Evolutionary conservation across 2,888 invertebrate genomes (phyloP), one percentile per base, ranked within the genome.

Genomic region (Trilocha varians): DNA sequence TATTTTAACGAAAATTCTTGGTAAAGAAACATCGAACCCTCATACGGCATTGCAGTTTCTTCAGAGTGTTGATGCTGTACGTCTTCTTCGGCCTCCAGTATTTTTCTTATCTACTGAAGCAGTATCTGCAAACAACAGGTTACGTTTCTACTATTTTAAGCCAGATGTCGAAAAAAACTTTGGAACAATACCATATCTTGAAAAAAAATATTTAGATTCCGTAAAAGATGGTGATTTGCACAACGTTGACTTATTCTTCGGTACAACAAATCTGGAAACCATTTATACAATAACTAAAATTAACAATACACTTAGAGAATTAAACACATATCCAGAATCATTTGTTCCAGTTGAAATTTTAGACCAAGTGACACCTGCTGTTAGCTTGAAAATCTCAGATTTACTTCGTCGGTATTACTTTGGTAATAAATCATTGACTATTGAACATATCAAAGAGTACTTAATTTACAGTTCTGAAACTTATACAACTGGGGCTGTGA

Each of bases 201-300:
- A 45, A 5, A 49, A 56, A 41, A 35, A 53, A 6, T 53, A 59
- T 3, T 38, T 47, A 17, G 33, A 50, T 38, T 32, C 40, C 33
- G 45, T 49, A 18, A 48, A 38, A 53, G 62, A 74, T 13, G 88
- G 88, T 16, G 70, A 67, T 14, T 58, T 85, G 8, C 50, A 55
- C 14, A 39, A 40, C 11, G 77, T 88, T 1, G 91, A 91, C 0
- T 84, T 91, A 69, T 88, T 93, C 65, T 77, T 90, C 25, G 93
- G 93, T 9, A 59, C 90, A 6, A 92, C 90, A 16, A 82, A 87
- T 1, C 87, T 90, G 40, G 93, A 93, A 73, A 91, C 91, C 11
- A 17, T 33, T 6, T 14, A 6, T 17, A 14, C 2, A 9, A 16
- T 36, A 8, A 36, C 32, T 1, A 11, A 3, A 2, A 33, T 36